These are phyloP conservation scores for Phalacrocorax brasilianus DNA, from an alignment of 2,113 vertebrate genomes.

Conservation along the genomic window DNA sequence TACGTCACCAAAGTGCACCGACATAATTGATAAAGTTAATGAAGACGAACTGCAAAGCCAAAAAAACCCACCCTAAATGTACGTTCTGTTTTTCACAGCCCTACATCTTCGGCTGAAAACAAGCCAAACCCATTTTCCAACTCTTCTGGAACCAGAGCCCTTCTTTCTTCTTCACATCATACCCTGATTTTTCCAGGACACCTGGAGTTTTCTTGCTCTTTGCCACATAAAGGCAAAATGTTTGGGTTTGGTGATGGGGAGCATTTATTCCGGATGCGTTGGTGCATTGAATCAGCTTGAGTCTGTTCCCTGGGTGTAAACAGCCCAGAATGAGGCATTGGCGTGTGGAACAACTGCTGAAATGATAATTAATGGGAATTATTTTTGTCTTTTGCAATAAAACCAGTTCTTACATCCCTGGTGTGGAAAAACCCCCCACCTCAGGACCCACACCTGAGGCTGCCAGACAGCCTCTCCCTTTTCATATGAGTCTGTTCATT, in stretches of 20 bases:
- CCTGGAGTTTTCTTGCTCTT: neutral
- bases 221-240: accelerated
- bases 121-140: neutral
- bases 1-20: accelerated
- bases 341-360: accelerated
- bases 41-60: neutral
- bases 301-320: neutral
- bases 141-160: neutral
- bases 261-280: neutral
- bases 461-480: neutral
- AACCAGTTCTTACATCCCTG: neutral
- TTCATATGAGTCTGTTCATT: accelerated
- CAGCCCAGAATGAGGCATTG: accelerated
- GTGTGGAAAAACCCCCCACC: neutral
- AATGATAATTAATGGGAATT: neutral
- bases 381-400: neutral
- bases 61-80: accelerated
- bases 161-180: accelerated
- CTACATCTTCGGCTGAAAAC: neutral
- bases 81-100: neutral
- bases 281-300: neutral
- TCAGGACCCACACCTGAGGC: neutral
- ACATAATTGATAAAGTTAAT: accelerated
- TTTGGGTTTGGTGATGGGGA: neutral
- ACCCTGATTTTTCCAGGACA: neutral